Evolutionary conservation across 2,113 vertebrate genomes (phyloP).

Genomic region (Pao palembangensis): DNA sequence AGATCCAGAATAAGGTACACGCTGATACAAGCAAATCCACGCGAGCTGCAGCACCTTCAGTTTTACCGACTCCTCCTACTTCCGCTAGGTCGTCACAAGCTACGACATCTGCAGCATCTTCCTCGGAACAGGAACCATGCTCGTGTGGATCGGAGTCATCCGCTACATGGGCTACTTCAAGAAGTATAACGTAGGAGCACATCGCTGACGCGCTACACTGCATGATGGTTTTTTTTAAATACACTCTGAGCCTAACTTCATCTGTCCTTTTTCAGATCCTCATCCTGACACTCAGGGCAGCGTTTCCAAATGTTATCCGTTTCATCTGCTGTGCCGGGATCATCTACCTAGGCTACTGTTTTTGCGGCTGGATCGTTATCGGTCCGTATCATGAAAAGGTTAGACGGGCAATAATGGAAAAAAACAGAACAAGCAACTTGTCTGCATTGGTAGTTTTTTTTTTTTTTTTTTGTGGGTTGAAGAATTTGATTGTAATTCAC

Average conservation of each 20-base stretch:
- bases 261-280: conserved; percentile 53
- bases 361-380: conserved; percentile 95
- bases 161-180: conserved; percentile 92
- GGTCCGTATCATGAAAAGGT: conserved; percentile 94
- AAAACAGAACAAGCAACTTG: background rate
- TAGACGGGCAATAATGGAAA: background rate
- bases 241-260: no score
- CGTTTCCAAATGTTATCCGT: conserved; percentile 86
- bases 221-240: no score
- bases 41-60: background rate
- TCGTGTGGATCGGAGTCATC: conserved; percentile 93
- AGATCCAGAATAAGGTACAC: conserved; percentile 88
- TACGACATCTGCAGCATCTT: conserved; percentile 96
- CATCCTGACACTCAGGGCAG: conserved; percentile 83
- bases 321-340: conserved; percentile 93
- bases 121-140: conserved; percentile 90
- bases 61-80: background rate
- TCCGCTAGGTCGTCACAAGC: conserved; percentile 81
- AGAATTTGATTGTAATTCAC: background rate
- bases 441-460: background rate
- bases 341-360: conserved; percentile 94
- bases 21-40: background rate
- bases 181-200: conserved; percentile 89
- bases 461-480: background rate
- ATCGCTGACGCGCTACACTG: background rate